Conservation (phyloP, 2,797 vertebrate genomes). For the Gobio occitaniae region DNA sequence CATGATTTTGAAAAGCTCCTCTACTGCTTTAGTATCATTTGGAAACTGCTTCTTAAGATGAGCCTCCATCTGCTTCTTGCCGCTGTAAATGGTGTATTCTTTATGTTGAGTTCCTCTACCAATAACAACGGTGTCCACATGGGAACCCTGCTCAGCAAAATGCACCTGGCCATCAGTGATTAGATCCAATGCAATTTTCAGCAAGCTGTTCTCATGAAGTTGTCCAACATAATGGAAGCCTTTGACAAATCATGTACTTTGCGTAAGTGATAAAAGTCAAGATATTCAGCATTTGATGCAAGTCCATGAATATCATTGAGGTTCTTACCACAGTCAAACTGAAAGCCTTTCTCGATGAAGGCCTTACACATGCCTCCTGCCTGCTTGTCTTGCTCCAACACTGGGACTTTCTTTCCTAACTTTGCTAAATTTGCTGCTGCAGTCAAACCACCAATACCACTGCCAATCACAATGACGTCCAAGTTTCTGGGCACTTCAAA, state of each 20-base stretch:
- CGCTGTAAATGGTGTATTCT: constrained; percentile 25
- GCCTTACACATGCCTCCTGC: constrained; percentile 39
- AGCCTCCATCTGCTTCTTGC: constrained; percentile 34
- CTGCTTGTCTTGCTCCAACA: constrained; percentile 25
- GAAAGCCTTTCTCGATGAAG: constrained; percentile 37
- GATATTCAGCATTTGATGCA: neutral
- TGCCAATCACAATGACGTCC: constrained; percentile 40
- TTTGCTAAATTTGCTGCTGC: constrained; percentile 5
- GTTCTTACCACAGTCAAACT: constrained; percentile 29
- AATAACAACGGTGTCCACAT: constrained; percentile 19
- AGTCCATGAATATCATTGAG: rapidly evolving
- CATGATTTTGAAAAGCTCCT: constrained; percentile 43
- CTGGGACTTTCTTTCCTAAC: constrained; percentile 38
- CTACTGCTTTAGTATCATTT: constrained; percentile 34
- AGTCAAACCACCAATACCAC: constrained; percentile 24
- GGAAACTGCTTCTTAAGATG: constrained; percentile 49
- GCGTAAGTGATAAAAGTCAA: no score
- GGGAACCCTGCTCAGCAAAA: constrained; percentile 23
- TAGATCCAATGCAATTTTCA: constrained; percentile 27
- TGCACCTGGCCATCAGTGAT: constrained; percentile 30
- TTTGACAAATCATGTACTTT: neutral
- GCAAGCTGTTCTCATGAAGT: constrained; percentile 25
- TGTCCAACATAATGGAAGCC: constrained; percentile 31
- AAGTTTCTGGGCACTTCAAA: constrained; percentile 5
- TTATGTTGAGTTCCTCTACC: neutral